Base-by-base conservation (phyloP, 2,888 invertebrate species). In the Acleris laterana region DNA sequence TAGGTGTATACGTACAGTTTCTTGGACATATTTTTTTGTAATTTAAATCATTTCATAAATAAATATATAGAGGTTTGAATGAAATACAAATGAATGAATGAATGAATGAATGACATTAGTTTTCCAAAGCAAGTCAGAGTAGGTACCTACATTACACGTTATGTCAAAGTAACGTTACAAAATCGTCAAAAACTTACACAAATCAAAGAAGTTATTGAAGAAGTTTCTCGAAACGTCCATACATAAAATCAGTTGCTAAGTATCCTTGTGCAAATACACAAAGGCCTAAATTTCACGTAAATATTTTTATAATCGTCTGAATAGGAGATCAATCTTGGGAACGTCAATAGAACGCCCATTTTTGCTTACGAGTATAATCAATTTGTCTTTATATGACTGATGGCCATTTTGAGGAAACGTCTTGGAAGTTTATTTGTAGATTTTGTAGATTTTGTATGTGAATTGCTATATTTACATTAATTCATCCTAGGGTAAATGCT, bases 371-470 rank as follows among this genome's bases (percentile, higher is more conserved):
- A n/a, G n/a, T n/a, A 60, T 50, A 60, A 60, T 60, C 64, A 65
- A 65, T 65, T 65, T 65, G 64, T 60, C 64, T 66, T 48, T 61
- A 50, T 62, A 46, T 57, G 62, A 57, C 13, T 56, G 62, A 62
- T 57, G 57, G 62, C 57, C 6, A 19, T 20, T 44, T 55, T 49
- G 46, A 25, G 56, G 44, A 46, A 46, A 22, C 42, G 17, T 19
- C 19, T 55, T 42, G 20, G 38, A 42, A 5, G 20, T 5, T 38
- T 42, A 4, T 11, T 20, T 55, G 11, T 42, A 5, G 11, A 11
- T 6, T 44, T 17, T 46, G 17, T 3, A 46, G 46, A 6, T n/a
- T n/a, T 49, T 20, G 20, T 19, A 5, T 19, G 20, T 49, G 7
- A 9, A 49, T 49, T 9, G 7, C 11, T 20, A 49, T 32, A 9